Conservation (phyloP, 2,113 vertebrate species). For the Platichthys stellatus region DNA sequence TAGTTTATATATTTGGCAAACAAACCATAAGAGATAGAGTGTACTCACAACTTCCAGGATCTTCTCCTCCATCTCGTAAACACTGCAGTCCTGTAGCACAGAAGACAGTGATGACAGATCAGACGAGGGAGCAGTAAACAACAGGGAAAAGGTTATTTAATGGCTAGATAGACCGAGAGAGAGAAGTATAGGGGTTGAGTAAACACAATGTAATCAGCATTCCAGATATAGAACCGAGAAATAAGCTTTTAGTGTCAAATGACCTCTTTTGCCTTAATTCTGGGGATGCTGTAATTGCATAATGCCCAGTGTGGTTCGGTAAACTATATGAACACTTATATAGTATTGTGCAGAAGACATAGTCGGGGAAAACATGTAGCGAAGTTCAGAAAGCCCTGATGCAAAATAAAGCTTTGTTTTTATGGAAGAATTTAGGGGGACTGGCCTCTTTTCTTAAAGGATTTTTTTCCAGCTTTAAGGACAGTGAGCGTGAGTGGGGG, state of each 20-base stretch:
- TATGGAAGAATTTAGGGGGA: not conserved
- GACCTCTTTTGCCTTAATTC: conserved; percentile 52
- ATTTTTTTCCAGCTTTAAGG: too few relatives aligned
- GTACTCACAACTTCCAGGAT: conserved; percentile 94
- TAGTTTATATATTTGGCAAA: conserved; percentile 19
- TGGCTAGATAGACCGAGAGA: not conserved
- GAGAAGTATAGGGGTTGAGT: conserved; percentile 52
- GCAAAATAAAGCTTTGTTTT: conserved; percentile 12
- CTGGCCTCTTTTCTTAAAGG: too few relatives aligned
- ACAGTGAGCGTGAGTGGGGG: not conserved
- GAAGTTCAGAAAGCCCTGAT: conserved; percentile 13
- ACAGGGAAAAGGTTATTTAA: conserved; percentile 26
- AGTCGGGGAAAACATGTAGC: conserved; percentile 12
- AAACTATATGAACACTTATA: conserved; percentile 31
- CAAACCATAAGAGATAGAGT: not conserved
- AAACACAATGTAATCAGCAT: conserved; percentile 68
- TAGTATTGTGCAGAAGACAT: conserved; percentile 24
- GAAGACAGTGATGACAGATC: conserved; percentile 59
- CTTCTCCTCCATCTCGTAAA: conserved; percentile 97
- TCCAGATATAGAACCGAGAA: conserved; percentile 59
- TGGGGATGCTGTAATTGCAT: conserved; percentile 64
- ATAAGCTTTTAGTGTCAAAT: conserved; percentile 68
- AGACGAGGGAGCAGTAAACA: conserved; percentile 42
- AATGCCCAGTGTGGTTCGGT: conserved; percentile 46
- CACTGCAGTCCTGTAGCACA: conserved; percentile 89